Conservation (phyloP, 2,113 vertebrate genomes). For the Eptatretus burgeri region DNA sequence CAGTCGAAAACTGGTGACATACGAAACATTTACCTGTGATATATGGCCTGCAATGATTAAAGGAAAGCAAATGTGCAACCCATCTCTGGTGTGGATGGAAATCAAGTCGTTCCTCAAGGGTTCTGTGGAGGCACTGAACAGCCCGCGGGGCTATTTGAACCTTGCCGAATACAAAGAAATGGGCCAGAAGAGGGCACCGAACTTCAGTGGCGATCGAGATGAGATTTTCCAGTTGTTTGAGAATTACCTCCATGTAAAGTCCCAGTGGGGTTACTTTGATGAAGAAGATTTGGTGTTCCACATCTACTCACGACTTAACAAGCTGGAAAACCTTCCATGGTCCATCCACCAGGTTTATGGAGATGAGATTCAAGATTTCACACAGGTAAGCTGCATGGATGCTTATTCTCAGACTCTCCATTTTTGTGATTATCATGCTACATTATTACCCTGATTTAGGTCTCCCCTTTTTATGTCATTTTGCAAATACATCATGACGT, state of each 20-base stretch:
- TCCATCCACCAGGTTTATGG: constrained; percentile 37
- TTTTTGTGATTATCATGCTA: no score
- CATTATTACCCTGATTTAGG: no score
- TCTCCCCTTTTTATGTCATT: no score
- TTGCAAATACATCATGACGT: no score
- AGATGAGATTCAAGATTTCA: constrained; percentile 39
- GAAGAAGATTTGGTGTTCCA: constrained; percentile 32
- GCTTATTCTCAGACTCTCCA: no score
- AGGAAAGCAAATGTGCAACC: constrained; percentile 28
- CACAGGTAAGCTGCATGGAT: constrained; percentile 11
- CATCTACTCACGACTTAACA: constrained; percentile 21
- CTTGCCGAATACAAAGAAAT: constrained; percentile 28
- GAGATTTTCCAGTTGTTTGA: constrained; percentile 30
- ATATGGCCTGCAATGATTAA: constrained; percentile 35
- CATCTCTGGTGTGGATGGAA: constrained; percentile 34
- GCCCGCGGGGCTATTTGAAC: constrained; percentile 19
- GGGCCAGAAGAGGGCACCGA: constrained; percentile 25
- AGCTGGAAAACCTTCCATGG: constrained; percentile 22
- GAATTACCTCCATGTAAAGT: constrained; percentile 27
- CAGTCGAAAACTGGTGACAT: constrained; percentile 24
- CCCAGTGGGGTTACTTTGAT: constrained; percentile 28
- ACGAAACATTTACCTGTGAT: constrained; percentile 20
- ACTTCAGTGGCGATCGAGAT: constrained; percentile 29
- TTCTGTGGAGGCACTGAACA: constrained; percentile 29
- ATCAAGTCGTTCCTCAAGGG: constrained; percentile 39